Evolutionary conservation across 2,113 vertebrate species (phyloP).

Genomic region (Nycticorax nycticorax): DNA sequence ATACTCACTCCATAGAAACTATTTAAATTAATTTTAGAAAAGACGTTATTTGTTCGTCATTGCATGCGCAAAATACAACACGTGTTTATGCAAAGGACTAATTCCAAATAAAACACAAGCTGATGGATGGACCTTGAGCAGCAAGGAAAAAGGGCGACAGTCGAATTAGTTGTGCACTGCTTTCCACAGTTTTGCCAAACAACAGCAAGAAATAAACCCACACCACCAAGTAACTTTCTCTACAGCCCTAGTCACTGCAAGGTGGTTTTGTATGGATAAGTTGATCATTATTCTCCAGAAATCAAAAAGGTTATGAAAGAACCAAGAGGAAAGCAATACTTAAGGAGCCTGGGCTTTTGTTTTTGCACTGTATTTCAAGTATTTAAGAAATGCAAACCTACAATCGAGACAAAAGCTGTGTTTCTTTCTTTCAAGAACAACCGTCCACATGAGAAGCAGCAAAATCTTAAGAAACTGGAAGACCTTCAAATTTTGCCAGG

Average conservation of each 20-base stretch:
- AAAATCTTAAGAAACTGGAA: background rate
- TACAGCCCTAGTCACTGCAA: background rate
- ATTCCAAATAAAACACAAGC: background rate
- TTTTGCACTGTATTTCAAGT: background rate
- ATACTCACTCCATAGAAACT: background rate
- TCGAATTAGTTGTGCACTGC: no score
- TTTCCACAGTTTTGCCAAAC: background rate
- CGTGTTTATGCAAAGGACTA: background rate
- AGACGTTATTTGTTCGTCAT: background rate
- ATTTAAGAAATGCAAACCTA: background rate
- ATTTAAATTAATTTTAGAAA: background rate
- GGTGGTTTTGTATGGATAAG: background rate
- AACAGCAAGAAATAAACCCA: background rate
- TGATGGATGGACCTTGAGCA: background rate
- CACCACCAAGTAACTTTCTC: no score
- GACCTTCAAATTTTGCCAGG: background rate
- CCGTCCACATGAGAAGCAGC: fast-evolving
- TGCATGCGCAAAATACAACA: background rate
- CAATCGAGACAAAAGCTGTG: fast-evolving
- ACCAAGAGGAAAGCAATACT: no score
- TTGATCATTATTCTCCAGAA: background rate
- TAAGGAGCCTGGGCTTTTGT: background rate
- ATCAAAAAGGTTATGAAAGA: background rate
- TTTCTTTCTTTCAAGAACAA: background rate
- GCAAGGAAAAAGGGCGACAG: background rate